Percentiles rank a stretch among this genome's conserved stretches.
These are phyloP conservation scores for Xenentodon cancila DNA, from an alignment of 2,797 vertebrate genomes.

Conservation along the genomic window DNA sequence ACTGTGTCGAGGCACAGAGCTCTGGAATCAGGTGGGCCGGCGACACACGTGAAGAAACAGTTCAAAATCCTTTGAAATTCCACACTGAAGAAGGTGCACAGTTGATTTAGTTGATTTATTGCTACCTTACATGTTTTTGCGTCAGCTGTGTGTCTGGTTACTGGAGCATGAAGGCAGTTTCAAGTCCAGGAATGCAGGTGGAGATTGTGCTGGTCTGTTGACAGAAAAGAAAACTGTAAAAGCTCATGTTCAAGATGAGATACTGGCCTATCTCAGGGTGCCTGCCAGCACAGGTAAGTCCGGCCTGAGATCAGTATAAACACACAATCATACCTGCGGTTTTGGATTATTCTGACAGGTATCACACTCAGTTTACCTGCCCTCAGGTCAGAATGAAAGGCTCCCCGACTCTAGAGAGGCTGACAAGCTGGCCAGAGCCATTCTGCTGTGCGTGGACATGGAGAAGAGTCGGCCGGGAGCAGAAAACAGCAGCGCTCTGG, in stretches of 20 bases:
- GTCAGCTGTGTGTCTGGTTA: conserved; percentile 90
- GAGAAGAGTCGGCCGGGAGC: conserved; percentile 73
- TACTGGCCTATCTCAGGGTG: conserved; percentile 82
- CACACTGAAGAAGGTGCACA: not conserved
- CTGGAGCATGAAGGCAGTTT: conserved; percentile 83
- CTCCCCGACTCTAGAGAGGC: conserved; percentile 87
- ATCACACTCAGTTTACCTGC: not conserved
- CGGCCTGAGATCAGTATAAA: not conserved
- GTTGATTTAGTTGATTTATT: not conserved
- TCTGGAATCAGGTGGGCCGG: conserved; percentile 88
- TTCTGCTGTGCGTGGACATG: conserved; percentile 89
- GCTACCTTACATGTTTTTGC: not conserved
- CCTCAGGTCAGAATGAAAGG: conserved; percentile 68
- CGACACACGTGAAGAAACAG: not conserved
- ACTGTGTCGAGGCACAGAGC: conserved; percentile 84
- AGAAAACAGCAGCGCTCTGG: conserved; percentile 71
- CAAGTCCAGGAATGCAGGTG: conserved; percentile 40
- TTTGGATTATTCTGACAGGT: not conserved
- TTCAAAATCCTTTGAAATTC: not conserved
- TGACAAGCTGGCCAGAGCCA: conserved; percentile 84
- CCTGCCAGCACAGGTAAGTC: conserved; percentile 82
- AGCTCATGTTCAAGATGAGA: conserved; percentile 74
- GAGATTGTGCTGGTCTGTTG: conserved; percentile 9
- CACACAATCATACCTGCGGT: not conserved
- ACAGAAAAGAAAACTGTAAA: conserved; percentile 59